phyloP scores from a whole-genome alignment of 2,888 invertebrate genomes.

The Tridacna crocea region DNA sequence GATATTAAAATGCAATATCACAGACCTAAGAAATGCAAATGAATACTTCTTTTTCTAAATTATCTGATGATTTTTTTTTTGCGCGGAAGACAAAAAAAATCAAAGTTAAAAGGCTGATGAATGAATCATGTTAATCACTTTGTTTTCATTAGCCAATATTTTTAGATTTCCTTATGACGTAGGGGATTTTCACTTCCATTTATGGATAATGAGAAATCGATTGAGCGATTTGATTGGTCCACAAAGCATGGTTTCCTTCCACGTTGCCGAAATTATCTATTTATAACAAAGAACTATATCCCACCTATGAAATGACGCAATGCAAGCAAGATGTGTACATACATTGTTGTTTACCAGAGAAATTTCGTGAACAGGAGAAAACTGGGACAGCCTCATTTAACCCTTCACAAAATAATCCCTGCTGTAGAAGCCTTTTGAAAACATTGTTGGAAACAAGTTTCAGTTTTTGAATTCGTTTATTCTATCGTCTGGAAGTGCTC shows the following conservation, averaged over 20 bases:
- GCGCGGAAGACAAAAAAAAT: not conserved
- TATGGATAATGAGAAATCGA: constrained; percentile 22
- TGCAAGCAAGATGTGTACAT: not conserved
- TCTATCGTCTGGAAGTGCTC: no score
- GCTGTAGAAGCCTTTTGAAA: not conserved
- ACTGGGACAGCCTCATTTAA: not conserved
- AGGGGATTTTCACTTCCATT: constrained; percentile 24
- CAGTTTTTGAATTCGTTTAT: no score
- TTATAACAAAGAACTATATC: constrained; percentile 13
- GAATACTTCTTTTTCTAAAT: not conserved
- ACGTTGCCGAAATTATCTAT: constrained; percentile 11
- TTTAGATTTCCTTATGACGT: constrained; percentile 37
- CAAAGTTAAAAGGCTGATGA: constrained; percentile 23
- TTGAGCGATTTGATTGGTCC: constrained; percentile 22
- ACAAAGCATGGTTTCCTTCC: not conserved
- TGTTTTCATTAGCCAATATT: constrained; percentile 28
- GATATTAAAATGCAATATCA: not conserved
- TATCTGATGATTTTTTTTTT: no score
- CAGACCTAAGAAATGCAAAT: not conserved
- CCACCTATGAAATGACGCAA: constrained; percentile 16
- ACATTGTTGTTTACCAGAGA: constrained; percentile 8
- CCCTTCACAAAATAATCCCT: not conserved
- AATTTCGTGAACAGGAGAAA: constrained; percentile 3
- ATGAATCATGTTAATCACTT: constrained; percentile 57
- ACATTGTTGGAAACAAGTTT: no score